A percentile compares a stretch with the other conserved stretches of the same genome.
Evolutionary conservation across 2,113 vertebrate genomes (phyloP).

Genomic region (Rhinopithecus roxellana): DNA sequence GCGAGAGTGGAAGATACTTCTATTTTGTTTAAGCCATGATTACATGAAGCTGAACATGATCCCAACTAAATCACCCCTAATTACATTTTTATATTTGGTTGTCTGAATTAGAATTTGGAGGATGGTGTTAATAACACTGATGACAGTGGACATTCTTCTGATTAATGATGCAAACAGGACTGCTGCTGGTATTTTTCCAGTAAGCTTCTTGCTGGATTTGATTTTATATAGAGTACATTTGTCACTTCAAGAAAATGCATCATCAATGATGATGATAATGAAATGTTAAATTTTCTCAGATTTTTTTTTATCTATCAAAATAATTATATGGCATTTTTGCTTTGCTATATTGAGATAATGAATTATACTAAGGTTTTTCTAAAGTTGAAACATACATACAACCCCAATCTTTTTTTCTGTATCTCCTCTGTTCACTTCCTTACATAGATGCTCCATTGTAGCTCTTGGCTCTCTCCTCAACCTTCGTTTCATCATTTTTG

Average conservation of each 20-base stretch:
- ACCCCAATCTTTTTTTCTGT: neutral
- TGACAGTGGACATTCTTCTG: neutral
- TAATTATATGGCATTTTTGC: neutral
- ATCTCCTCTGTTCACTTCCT: neutral
- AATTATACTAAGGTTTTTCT: neutral
- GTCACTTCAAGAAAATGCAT: neutral
- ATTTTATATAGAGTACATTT: neutral
- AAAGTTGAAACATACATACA: neutral
- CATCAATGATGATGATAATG: neutral
- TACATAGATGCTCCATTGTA: neutral
- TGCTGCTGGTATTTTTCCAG: neutral
- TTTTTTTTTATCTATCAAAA: constrained; percentile 7
- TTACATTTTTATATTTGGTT: neutral
- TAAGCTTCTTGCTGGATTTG: neutral
- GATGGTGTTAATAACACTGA: neutral
- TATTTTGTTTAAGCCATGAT: neutral
- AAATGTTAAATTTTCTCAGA: neutral
- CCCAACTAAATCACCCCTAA: neutral
- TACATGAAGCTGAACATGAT: neutral
- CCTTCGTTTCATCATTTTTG: neutral
- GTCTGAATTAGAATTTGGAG: neutral
- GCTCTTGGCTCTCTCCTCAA: neutral
- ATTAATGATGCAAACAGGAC: neutral
- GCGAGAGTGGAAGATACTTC: neutral
- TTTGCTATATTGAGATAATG: neutral